Evolutionary conservation across 2,797 vertebrate genomes (phyloP).

Genomic region (Calcarius lapponicus): DNA sequence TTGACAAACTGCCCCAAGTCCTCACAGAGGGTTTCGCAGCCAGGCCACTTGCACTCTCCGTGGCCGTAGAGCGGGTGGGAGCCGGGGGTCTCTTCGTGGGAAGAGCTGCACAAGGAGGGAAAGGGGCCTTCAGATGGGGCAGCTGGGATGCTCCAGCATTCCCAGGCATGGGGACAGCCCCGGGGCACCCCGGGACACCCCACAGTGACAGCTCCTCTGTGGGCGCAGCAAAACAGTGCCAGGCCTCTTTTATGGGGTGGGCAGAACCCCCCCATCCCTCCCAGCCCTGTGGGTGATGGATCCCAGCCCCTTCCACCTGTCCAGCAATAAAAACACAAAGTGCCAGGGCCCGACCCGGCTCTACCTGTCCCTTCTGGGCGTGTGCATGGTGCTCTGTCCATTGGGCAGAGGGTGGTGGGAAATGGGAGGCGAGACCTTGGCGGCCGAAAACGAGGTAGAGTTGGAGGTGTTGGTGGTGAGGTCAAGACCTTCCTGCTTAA

Average conservation of each 20-base stretch:
- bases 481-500: constrained; percentile 96
- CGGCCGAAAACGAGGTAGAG: constrained; percentile 95
- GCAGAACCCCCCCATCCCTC: background rate
- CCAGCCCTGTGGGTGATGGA: accelerated
- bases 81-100: constrained; percentile 89
- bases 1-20: constrained; percentile 99
- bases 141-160: accelerated
- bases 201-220: accelerated
- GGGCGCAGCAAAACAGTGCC: accelerated
- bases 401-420: constrained; percentile 93
- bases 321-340: background rate
- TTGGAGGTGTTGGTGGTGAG: constrained; percentile 95
- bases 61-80: constrained; percentile 97
- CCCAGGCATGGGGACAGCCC: background rate
- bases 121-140: background rate
- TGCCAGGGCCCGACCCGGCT: background rate
- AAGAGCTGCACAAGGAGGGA: constrained; percentile 72
- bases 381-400: constrained; percentile 93
- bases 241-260: background rate
- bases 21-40: constrained; percentile 98
- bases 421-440: constrained; percentile 93
- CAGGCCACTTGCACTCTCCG: constrained; percentile 98
- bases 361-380: constrained; percentile 98
- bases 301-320: background rate
- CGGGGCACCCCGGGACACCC: background rate